Evolutionary conservation across 1,140 invertebrate genomes (phyloP), one percentile per base, ranked within the genome.

Genomic region (Drosophila yakuba): DNA sequence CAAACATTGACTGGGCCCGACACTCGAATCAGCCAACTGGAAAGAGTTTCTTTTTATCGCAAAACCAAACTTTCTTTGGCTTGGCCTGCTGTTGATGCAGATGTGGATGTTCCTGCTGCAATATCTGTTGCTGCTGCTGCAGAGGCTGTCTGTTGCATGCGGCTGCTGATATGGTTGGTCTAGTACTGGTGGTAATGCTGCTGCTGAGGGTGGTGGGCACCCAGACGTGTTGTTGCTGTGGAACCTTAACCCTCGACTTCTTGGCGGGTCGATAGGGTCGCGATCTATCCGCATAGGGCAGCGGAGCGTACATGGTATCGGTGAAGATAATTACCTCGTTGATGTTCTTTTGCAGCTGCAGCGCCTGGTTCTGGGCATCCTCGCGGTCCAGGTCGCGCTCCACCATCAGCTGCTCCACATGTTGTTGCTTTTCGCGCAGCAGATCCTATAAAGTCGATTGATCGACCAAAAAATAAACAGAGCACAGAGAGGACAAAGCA

Each of bases 381-480:
- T 96, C 95, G 79, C 97, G 94, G 92, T 98, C 98, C 69, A 98
- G 91, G 86, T 99, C 98, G 58, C 97, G 93, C 91, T 99, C 98
- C 66, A 96, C 96, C 91, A 98, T 94, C 44, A 99, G 93, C 82
- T 97, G 95, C 88, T 98, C 97, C 78, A 99, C 96, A 84, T 99
- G 97, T 68, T 97, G 95, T 90, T 98, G 97, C 92, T 98, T 99
- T 92, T 98, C 97, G 91, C 97, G 96, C 61, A 99, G 93, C 28
- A 97, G 93, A 91, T 98, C 97, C 97, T 99, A 61, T 14, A 74
- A 41, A 28, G 45, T 43, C 62, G 58, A 38, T 41, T 15, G 35
- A 35, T 32, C 17, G 43, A 66, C 17, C 55, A 14, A 28, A 58
- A 36, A 35, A 52, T 28, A 68, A 23, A 47, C 20, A 43, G 51